Conservation (phyloP, 1,140 invertebrate genomes). For the Drosophila guanche region DNA sequence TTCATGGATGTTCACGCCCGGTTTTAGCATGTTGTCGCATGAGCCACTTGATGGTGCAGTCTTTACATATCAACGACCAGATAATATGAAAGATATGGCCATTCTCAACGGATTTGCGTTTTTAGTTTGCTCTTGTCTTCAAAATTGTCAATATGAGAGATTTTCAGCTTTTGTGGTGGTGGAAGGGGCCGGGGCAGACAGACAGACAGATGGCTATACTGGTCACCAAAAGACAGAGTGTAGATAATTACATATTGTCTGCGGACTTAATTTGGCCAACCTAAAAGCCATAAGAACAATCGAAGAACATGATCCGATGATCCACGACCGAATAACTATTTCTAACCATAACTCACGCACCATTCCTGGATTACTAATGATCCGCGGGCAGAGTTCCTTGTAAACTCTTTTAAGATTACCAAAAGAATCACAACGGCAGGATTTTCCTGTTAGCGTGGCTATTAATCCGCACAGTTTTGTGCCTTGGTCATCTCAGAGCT, state of each 20-base stretch:
- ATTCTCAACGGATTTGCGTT: too few relatives aligned
- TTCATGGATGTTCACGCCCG: too few relatives aligned
- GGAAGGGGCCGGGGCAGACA: too few relatives aligned
- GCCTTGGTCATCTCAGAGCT: conserved; percentile 48
- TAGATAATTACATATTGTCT: conserved; percentile 29
- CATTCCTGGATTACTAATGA: conserved; percentile 58
- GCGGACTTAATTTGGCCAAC: conserved; percentile 62
- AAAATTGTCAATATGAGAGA: too few relatives aligned
- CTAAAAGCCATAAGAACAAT: conserved; percentile 29
- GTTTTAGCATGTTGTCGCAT: too few relatives aligned
- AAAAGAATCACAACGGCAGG: conserved; percentile 79
- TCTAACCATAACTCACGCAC: conserved; percentile 48
- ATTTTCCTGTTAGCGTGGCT: conserved; percentile 75
- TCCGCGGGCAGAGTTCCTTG: conserved; percentile 47
- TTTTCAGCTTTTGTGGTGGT: too few relatives aligned
- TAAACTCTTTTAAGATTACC: conserved; percentile 70
- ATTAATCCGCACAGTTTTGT: conserved; percentile 65
- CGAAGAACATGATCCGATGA: conserved; percentile 35
- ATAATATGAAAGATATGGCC: too few relatives aligned
- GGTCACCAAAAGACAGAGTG: neutral
- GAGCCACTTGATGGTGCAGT: too few relatives aligned
- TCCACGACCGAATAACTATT: conserved; percentile 1
- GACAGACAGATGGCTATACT: too few relatives aligned
- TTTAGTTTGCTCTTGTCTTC: too few relatives aligned
- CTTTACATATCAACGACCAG: too few relatives aligned